Evolutionary conservation across 2,797 vertebrate species (phyloP), one percentile per base, ranked within the genome.

Genomic region (Sebastes matsubarae): DNA sequence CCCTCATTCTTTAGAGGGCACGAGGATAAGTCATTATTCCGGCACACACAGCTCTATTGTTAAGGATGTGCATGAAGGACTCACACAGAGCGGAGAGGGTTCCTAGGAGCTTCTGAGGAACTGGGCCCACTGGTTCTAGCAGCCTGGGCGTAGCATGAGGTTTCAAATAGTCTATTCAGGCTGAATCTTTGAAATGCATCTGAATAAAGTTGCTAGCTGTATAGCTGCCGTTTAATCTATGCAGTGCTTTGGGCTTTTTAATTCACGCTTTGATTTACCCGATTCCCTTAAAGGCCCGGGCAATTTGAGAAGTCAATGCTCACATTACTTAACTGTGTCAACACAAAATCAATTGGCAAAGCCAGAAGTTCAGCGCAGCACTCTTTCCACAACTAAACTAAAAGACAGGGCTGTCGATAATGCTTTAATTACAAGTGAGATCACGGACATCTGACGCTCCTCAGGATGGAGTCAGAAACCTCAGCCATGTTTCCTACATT

Each of bases 251-350:
- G 46, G 13, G 30, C 24, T 60, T 68, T 79, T 55, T 69, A 36
- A 58, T 84, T 22, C 63, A 57, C 42, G 16, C 42, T 71, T 32
- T 77, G 68, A 80, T 81, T 76, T 52, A 69, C 67, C 52, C 36
- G 66, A 16, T 66, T 25, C 61, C 20, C 52, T 69, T 30, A 2
- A 12, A 57, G 60, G 67, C 63, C 24, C 27, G 34, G 50, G 42
- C 71, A 68, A 63, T 85, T 75, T 72, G 24, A 65, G 69, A 80
- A 72, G 69, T 80, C 75, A 75, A 2, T 52, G 57, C 54, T 58
- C 65, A 77, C 63, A 57, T 68, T 66, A 63, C 64, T 90, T 79
- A 82, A 89, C 79, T 50, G 67, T 77, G 81, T 87, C 75, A 85
- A 86, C 77, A 82, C 29, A 75, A 79, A 87, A 87, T 86, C 57